Conservation (phyloP, 2,888 invertebrate species). For the Dicyrtomina minuta region DNA sequence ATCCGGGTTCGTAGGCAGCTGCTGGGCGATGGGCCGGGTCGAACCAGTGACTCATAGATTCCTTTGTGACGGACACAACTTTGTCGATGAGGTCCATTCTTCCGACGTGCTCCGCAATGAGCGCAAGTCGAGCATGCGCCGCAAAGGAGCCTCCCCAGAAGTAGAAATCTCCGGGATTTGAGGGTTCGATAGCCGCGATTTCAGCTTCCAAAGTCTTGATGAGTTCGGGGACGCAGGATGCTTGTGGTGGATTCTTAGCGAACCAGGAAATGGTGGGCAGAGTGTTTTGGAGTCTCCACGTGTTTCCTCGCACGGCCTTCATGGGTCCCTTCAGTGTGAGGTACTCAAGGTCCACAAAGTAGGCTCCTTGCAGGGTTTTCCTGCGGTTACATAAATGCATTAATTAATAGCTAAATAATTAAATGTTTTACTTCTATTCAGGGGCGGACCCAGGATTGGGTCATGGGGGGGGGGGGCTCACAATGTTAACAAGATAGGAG, state of each 20-base stretch:
- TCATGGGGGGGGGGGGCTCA: no score
- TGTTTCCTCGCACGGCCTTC: constrained; percentile 22
- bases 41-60: constrained; percentile 7
- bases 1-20: constrained; percentile 24
- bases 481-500: no score
- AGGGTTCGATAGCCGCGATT: constrained; percentile 30
- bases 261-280: constrained; percentile 44
- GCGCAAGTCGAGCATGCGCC: constrained; percentile 19
- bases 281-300: constrained; percentile 15
- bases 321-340: constrained; percentile 29
- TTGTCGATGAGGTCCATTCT: constrained; percentile 18
- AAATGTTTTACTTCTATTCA: no score
- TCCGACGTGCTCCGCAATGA: constrained; percentile 33
- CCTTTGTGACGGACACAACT: constrained; percentile 15
- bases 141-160: constrained; percentile 47
- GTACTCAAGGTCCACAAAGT: constrained; percentile 15
- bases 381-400: no score
- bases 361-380: constrained; percentile 8
- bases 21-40: constrained; percentile 11
- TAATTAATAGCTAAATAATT: no score
- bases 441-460: no score
- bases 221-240: constrained; percentile 40
- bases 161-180: constrained; percentile 46
- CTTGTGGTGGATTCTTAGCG: constrained; percentile 32
- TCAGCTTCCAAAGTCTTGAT: constrained; percentile 41